Evolutionary conservation across 2,888 invertebrate species (phyloP), one percentile per base, ranked within the genome.

Genomic region (Troides aeacus): DNA sequence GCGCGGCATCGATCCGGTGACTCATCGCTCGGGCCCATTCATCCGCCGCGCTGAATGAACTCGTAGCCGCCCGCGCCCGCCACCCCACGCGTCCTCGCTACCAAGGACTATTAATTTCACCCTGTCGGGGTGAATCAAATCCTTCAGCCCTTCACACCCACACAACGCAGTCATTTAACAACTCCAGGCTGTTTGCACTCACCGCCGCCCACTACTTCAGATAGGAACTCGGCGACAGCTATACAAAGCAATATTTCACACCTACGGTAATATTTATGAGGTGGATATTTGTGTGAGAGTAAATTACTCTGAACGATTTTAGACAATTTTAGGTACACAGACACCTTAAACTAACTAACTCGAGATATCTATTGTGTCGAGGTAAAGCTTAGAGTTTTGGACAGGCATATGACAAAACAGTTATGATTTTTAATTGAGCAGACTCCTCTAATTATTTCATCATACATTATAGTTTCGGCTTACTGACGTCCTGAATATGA

Each of bases 11-110:
- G 91, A 91, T 90, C 89, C 84, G 87, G 80, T 92, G 92, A 92
- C 82, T 92, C 92, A 92, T 83, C 85, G 84, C 74, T 63, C 74
- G 84, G 81, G 82, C 86, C 85, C 92, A 92, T 92, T 92, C 92
- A 92, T 91, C 87, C 87, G 85, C 87, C 87, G 86, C 89, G 77
- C 89, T 92, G 87, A 92, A 92, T 92, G 92, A 90, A 91, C 82
- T 67, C 81, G 84, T 80, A 77, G 79, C 76, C 78, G 75, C 77
- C 78, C 77, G 75, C 72, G 76, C 78, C 77, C 79, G 77, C 76
- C 74, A 73, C 74, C 70, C 78, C 80, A 79, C 84, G 80, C 82
- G 76, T 78, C 81, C 83, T 86, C 85, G 88, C 84, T 84, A 83
- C 81, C 91, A 89, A 92, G 90, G 90, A 89, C 88, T 88, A 88